Evolutionary conservation across 2,888 invertebrate genomes (phyloP).

Genomic region (Sepiola atlantica): DNA sequence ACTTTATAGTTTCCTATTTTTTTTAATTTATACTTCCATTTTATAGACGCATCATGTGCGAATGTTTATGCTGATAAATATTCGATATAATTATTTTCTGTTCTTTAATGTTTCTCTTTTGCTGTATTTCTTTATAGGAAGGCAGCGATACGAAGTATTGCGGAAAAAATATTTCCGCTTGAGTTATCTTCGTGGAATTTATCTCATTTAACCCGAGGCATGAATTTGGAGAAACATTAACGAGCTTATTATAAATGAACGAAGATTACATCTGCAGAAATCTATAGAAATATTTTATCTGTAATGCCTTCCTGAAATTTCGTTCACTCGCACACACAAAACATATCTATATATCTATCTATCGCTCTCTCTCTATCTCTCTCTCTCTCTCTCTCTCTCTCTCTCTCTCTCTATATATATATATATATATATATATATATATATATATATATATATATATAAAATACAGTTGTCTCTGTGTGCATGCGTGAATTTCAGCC

Average conservation of each 20-base stretch:
- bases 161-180: background rate
- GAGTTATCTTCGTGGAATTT: background rate
- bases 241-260: background rate
- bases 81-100: background rate
- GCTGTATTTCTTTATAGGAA: background rate
- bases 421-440: too few species aligned
- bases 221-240: background rate
- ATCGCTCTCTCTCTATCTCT: too few species aligned
- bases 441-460: too few species aligned
- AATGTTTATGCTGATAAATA: background rate
- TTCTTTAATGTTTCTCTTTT: background rate
- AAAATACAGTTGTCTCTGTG: too few species aligned
- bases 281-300: background rate
- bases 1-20: background rate
- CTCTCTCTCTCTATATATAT: too few species aligned
- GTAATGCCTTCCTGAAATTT: too few species aligned
- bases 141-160: background rate
- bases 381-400: too few species aligned
- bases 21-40: background rate
- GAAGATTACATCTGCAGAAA: background rate
- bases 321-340: too few species aligned
- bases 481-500: too few species aligned
- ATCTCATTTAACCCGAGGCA: too few species aligned
- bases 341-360: too few species aligned
- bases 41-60: background rate